A percentile compares a stretch with the other conserved stretches of the same genome.
phyloP scores from a whole-genome alignment of 2,797 vertebrate genomes.

The Crypturellus tataupa region DNA sequence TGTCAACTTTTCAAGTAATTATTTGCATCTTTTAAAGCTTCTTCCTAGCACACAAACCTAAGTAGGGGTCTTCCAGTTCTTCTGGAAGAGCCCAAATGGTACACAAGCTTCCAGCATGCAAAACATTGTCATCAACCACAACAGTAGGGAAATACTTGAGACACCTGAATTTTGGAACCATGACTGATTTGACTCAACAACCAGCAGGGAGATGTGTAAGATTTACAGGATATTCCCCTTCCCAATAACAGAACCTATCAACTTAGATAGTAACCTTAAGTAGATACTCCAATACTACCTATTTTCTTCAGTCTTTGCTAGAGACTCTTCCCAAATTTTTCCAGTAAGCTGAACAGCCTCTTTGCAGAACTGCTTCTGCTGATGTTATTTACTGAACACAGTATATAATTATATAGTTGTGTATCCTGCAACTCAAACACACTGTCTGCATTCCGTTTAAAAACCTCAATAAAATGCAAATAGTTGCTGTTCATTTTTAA shows the following conservation, averaged over 20 bases:
- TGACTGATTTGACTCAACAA: background rate
- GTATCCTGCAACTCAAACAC: background rate
- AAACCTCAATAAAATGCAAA: background rate
- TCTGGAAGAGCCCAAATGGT: background rate
- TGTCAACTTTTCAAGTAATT: background rate
- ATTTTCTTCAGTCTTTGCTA: background rate
- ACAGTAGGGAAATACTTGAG: background rate
- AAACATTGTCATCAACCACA: background rate
- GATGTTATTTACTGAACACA: background rate
- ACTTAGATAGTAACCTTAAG: background rate
- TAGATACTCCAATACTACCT: background rate
- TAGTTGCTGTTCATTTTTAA: background rate
- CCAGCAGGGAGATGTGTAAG: background rate
- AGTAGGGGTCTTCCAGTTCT: background rate
- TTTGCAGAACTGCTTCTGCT: background rate
- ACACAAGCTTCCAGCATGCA: background rate
- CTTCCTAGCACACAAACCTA: background rate
- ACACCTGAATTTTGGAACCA: background rate
- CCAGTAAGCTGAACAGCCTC: background rate
- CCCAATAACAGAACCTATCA: background rate
- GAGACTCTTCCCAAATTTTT: background rate
- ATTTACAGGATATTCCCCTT: background rate
- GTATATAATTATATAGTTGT: background rate
- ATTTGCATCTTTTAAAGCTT: background rate
- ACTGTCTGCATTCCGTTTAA: background rate